Conservation (phyloP, 1,140 invertebrate species). For the Aphelinus certus region DNA sequence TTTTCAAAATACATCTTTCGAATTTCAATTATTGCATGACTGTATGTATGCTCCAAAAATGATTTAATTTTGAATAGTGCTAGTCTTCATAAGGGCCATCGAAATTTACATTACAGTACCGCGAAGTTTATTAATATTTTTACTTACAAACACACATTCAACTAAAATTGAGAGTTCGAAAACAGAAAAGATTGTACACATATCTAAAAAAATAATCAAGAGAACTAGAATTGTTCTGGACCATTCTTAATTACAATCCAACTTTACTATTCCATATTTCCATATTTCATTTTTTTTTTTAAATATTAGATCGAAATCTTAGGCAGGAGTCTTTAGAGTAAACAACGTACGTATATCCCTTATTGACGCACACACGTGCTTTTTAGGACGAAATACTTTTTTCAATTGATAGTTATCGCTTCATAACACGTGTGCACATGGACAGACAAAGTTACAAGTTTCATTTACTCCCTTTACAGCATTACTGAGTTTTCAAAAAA, state of each 20-base stretch:
- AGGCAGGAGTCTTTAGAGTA: conserved; percentile 36
- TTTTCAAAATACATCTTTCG: too few species aligned
- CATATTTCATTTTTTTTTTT: conserved; percentile 9
- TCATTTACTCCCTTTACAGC: conserved; percentile 21
- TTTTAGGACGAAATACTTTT: conserved; percentile 32
- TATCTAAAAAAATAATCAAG: conserved; percentile 14
- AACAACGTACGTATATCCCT: conserved; percentile 29
- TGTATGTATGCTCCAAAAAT: too few species aligned
- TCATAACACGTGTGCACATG: conserved; percentile 20
- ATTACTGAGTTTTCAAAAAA: conserved; percentile 39
- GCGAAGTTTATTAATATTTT: conserved; percentile 31
- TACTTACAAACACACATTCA: conserved; percentile 17
- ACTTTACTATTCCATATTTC: neutral
- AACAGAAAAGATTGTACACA: conserved; percentile 15
- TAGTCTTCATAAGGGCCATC: too few species aligned
- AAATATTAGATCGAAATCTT: conserved; percentile 35
- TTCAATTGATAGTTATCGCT: neutral
- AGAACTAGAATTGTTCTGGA: conserved; percentile 23
- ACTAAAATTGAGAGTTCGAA: neutral
- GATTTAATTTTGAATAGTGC: too few species aligned
- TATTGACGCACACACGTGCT: conserved; percentile 25
- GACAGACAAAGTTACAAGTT: conserved; percentile 33
- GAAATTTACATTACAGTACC: conserved; percentile 35
- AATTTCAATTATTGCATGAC: too few species aligned
- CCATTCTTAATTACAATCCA: conserved; percentile 33